Evolutionary conservation across 2,113 vertebrate species (phyloP).

Genomic region (Ivindomyrus marchei): DNA sequence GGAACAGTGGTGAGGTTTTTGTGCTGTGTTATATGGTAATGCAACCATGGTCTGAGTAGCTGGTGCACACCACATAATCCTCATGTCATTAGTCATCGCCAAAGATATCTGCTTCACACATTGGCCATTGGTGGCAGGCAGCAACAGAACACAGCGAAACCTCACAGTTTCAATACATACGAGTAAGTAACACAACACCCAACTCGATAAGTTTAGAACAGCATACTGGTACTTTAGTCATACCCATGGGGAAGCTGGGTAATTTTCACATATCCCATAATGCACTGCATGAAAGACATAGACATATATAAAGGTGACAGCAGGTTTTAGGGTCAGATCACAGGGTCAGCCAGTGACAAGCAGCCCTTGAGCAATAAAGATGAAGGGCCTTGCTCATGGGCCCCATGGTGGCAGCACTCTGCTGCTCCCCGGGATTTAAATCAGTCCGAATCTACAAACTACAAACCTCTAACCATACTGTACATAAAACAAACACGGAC

Average conservation of each 20-base stretch:
- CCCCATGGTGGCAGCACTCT: neutral
- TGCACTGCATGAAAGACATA: neutral
- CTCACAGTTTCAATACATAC: neutral
- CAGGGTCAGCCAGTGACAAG: neutral
- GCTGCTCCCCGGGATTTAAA: neutral
- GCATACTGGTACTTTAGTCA: neutral
- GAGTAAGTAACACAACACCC: neutral
- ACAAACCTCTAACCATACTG: neutral
- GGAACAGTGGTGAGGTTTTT: neutral
- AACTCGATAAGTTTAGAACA: neutral
- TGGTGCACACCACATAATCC: neutral
- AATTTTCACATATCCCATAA: neutral
- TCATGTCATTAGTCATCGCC: neutral
- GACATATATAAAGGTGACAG: too few relatives aligned
- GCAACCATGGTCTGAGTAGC: neutral
- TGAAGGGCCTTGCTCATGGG: neutral
- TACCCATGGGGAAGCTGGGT: neutral
- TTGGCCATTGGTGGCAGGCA: neutral
- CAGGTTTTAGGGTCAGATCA: neutral
- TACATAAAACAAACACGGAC: neutral
- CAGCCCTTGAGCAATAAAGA: neutral
- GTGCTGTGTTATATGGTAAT: neutral
- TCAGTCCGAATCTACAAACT: neutral
- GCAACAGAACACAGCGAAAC: neutral
- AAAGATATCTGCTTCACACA: neutral